Evolutionary conservation across 2,113 vertebrate genomes (phyloP), one percentile per base, ranked within the genome.

Genomic region (Cyprinodon variegatus): DNA sequence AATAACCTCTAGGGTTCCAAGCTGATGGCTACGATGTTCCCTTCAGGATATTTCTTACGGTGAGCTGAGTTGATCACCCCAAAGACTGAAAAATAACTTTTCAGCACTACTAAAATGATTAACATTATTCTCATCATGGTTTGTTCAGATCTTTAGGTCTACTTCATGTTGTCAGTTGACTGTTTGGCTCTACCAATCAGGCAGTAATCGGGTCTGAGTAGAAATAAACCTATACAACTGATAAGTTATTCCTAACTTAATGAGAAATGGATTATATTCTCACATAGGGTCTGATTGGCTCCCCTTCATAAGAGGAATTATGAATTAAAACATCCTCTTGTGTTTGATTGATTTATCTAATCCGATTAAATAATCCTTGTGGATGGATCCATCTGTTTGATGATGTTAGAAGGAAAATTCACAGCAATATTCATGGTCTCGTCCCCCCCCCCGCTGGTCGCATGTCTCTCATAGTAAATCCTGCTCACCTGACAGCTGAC

Each of bases 401-500:
- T 15, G 15, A 15, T 53, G 15, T 17, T 6, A 20, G 7, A 53
- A 53, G 4, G 29, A 29, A 53, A 14, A 53, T 53, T 53, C 50
- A 57, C 50, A 57, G 17, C 15, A 17, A 14, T 57, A n/a, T 9
- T 20, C 17, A n/a, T 57, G 20, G 10, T 43, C 29, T n/a, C 3
- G 3, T 38, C 11, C 17, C 13, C 48, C 1, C 74, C 41, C 48
- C 76, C 83, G 86, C 90, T 86, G 86, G 84, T 14, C 61, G 46
- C 77, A 67, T 39, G 76, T 78, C 45, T 79, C 70, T 71, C 11
- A 36, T 38, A 74, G 63, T 88, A 83, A 83, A 81, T 91, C 74
- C 77, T 67, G 79, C 68, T 85, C 80, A 90, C 81, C 90, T 92
- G 86, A 88, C 78, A 77, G 83, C 71, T 77, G 86, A 88, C 78